These are phyloP conservation scores for Drosophila mayaguana DNA, from an alignment of 2,888 invertebrate species.

Conservation along the genomic window DNA sequence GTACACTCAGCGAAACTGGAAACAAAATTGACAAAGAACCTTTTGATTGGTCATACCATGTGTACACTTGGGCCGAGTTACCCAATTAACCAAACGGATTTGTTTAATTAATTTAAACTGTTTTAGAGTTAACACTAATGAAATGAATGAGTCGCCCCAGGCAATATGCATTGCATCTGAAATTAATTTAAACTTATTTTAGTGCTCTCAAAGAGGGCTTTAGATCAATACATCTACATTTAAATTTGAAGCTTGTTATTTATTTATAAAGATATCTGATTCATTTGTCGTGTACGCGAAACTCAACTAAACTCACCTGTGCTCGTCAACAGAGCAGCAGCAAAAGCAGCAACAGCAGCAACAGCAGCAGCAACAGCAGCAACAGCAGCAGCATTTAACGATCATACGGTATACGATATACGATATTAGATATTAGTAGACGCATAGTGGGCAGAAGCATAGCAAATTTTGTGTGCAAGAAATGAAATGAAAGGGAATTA, in stretches of 20 bases:
- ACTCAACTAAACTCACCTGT: conserved; percentile 24
- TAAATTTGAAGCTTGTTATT: neutral
- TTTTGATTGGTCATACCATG: conserved; percentile 1
- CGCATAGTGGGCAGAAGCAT: conserved; percentile 12
- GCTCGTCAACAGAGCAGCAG: conserved; percentile 10
- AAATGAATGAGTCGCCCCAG: neutral
- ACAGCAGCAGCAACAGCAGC: conserved; percentile 15
- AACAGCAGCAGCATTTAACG: conserved; percentile 31
- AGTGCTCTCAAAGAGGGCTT: neutral
- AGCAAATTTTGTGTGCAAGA: neutral
- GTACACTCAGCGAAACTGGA: conserved; percentile 31
- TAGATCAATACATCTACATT: neutral
- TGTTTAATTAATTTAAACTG: neutral
- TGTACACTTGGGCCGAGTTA: neutral
- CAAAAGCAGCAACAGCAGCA: conserved; percentile 6
- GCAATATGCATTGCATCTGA: neutral
- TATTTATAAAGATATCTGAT: neutral
- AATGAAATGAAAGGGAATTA: neutral
- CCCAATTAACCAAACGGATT: neutral
- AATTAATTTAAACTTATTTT: neutral
- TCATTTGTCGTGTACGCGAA: conserved; percentile 12
- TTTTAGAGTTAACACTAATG: neutral
- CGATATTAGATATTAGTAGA: conserved; percentile 26
- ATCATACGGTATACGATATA: conserved; percentile 23
- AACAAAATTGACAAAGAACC: conserved; percentile 8